Evolutionary conservation across 2,113 vertebrate species (phyloP).

Genomic region (Sardina pilchardus): DNA sequence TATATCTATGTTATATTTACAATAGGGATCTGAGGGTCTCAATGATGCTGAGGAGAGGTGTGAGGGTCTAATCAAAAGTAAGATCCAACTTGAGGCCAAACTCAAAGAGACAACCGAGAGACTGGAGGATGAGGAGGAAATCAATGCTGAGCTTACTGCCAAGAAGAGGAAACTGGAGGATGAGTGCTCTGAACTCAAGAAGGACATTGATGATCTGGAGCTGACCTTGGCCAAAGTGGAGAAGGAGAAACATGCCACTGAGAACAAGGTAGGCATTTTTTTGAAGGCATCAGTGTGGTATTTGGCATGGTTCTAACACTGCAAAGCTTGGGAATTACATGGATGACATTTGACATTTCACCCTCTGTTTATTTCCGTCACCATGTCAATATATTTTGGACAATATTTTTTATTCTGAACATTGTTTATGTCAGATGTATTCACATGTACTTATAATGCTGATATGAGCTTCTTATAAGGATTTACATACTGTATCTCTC

Average conservation of each 20-base stretch:
- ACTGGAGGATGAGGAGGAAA: slow-evolving; percentile 77
- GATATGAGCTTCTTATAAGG: too few species aligned
- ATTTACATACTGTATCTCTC: too few species aligned
- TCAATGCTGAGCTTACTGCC: slow-evolving; percentile 70
- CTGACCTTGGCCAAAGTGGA: slow-evolving; percentile 77
- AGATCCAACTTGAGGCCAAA: slow-evolving; percentile 55
- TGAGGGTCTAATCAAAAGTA: slow-evolving; percentile 55
- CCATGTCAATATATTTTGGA: too few species aligned
- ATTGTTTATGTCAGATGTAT: too few species aligned
- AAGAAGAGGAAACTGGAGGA: slow-evolving; percentile 80
- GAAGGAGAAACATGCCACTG: slow-evolving; percentile 72
- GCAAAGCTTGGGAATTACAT: too few species aligned
- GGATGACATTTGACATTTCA: too few species aligned
- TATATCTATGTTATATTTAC: background rate
- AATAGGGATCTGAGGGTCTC: slow-evolving; percentile 63
- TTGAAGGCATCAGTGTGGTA: background rate
- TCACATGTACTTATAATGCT: too few species aligned
- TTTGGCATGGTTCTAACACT: too few species aligned
- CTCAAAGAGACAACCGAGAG: slow-evolving; percentile 63
- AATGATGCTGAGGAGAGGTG: slow-evolving; percentile 55
- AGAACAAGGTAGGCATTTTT: slow-evolving; percentile 42
- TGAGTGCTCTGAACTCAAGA: slow-evolving; percentile 79
- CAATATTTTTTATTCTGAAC: too few species aligned
- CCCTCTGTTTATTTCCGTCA: too few species aligned
- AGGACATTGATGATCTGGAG: slow-evolving; percentile 78